A percentile compares a stretch with the other conserved stretches of the same genome.
Conservation (phyloP, 2,888 invertebrate species). For the Willowsia nigromaculata region DNA sequence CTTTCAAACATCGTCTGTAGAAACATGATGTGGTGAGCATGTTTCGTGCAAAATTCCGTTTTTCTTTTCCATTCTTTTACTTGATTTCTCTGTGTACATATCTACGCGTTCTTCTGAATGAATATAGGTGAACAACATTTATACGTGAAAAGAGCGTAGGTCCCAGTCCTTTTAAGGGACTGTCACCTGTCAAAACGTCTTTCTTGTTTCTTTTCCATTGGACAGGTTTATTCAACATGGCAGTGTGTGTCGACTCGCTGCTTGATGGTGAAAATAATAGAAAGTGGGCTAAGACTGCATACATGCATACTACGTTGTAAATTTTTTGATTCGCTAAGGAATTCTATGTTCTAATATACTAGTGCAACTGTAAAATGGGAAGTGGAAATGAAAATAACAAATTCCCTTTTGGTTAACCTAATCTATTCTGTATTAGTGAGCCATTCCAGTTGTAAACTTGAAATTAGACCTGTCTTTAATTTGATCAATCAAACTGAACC, state of each 20-base stretch:
- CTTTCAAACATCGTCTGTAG: too few species aligned
- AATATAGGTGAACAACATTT: background rate
- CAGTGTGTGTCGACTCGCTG: constrained; percentile 37
- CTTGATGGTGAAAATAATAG: background rate
- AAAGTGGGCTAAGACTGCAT: constrained; percentile 6
- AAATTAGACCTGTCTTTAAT: background rate
- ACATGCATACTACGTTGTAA: too few species aligned
- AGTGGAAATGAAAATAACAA: background rate
- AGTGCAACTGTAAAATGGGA: background rate
- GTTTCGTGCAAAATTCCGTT: too few species aligned
- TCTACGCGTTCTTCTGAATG: background rate
- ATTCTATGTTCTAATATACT: background rate
- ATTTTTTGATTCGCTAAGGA: background rate
- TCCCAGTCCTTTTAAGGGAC: constrained; percentile 53
- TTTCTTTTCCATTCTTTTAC: too few species aligned
- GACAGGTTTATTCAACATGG: constrained; percentile 58
- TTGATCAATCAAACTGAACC: constrained; percentile 6
- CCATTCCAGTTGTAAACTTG: background rate
- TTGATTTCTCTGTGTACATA: background rate
- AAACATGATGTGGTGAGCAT: too few species aligned
- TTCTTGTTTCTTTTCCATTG: constrained; percentile 6
- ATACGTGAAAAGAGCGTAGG: background rate
- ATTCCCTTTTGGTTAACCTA: background rate
- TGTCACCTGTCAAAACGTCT: constrained; percentile 63
- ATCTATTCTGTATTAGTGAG: too few species aligned